Evolutionary conservation across 2,888 invertebrate species (phyloP).

Genomic region (Muschampia plurimacula): DNA sequence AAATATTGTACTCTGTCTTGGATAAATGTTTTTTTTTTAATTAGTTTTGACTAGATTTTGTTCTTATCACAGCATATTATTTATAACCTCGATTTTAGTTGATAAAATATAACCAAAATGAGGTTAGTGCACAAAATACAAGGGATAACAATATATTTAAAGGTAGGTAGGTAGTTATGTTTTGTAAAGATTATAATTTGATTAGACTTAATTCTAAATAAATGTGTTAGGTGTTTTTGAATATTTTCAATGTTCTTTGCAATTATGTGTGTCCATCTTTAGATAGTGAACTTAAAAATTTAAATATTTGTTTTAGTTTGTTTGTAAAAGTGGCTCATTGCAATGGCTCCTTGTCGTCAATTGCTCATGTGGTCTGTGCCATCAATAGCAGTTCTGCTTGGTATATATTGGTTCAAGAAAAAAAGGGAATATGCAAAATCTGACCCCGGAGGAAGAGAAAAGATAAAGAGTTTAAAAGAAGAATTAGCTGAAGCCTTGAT

Average conservation of each 20-base stretch:
- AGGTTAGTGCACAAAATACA: constrained; percentile 19
- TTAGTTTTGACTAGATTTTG: neutral
- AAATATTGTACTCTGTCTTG: neutral
- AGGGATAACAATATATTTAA: neutral
- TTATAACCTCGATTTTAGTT: constrained; percentile 33
- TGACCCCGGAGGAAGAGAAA: constrained; percentile 90
- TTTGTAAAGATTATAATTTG: neutral
- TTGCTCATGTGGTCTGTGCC: constrained; percentile 92
- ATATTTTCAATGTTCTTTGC: neutral
- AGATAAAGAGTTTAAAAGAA: constrained; percentile 77
- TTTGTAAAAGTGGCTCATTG: constrained; percentile 89
- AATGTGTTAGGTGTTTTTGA: neutral
- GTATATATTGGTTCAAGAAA: constrained; percentile 93
- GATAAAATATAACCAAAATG: constrained; percentile 22
- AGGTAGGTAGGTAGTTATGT: neutral
- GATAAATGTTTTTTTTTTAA: neutral
- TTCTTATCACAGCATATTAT: constrained; percentile 16
- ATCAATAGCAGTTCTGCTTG: constrained; percentile 91
- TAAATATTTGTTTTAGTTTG: constrained; percentile 50
- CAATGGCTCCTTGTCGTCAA: constrained; percentile 92
- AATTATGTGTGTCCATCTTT: constrained; percentile 74
- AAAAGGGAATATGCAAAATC: constrained; percentile 90
- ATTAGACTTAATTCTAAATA: neutral
- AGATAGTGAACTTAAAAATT: neutral
- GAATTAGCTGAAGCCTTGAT: constrained; percentile 79